Conservation (phyloP, 2,113 vertebrate species). For the Oncorhynchus tshawytscha region DNA sequence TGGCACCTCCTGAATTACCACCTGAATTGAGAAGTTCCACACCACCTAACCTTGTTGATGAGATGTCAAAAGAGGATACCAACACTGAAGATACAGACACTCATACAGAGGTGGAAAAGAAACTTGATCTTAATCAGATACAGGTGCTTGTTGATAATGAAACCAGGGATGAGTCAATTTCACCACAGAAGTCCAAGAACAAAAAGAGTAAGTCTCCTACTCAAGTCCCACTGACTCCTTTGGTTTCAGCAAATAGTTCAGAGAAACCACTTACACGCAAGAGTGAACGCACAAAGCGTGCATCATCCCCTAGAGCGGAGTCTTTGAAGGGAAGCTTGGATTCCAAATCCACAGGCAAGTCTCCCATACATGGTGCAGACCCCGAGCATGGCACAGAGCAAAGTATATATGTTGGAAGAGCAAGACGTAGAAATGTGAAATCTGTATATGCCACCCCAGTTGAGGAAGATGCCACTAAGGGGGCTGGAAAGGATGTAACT, state of each 20-base stretch:
- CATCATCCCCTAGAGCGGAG: slow-evolving; percentile 88
- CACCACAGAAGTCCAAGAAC: slow-evolving; percentile 82
- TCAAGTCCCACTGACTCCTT: slow-evolving; percentile 60
- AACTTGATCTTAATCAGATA: slow-evolving; percentile 58
- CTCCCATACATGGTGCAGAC: slow-evolving; percentile 82
- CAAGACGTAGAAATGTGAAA: slow-evolving; percentile 89
- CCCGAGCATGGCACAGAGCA: slow-evolving; percentile 77
- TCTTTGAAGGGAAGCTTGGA: slow-evolving; percentile 74
- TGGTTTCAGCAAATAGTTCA: slow-evolving; percentile 44
- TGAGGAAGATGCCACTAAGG: slow-evolving; percentile 78
- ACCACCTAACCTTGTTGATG: slow-evolving; percentile 56
- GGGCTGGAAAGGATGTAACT: slow-evolving; percentile 77
- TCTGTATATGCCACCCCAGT: slow-evolving; percentile 90
- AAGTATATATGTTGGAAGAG: slow-evolving; percentile 80
- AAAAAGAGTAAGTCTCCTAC: slow-evolving; percentile 82
- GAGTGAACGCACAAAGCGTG: slow-evolving; percentile 93
- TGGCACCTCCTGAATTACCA: slow-evolving; percentile 40
- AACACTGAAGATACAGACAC: slow-evolving; percentile 26
- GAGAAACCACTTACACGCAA: slow-evolving; percentile 93
- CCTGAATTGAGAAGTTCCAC: slow-evolving; percentile 54
- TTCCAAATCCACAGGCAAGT: slow-evolving; percentile 82
- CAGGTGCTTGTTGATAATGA: slow-evolving; percentile 61
- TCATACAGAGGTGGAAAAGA: slow-evolving; percentile 63
- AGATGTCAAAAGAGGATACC: slow-evolving; percentile 60
- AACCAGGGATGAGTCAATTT: slow-evolving; percentile 68